Evolutionary conservation across 2,797 vertebrate species (phyloP).

Genomic region (Ataeniobius toweri): DNA sequence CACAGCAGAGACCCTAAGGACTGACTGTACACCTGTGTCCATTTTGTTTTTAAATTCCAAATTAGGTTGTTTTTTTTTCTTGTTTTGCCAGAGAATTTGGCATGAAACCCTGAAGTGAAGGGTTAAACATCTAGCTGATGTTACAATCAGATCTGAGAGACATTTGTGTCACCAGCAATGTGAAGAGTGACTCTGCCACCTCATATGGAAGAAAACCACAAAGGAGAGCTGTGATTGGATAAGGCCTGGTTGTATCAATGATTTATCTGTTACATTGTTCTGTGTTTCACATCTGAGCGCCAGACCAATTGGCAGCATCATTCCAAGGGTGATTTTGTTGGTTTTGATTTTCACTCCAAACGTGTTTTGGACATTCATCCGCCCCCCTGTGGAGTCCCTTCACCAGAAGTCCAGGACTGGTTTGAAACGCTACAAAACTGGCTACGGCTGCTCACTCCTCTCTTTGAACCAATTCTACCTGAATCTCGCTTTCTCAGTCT

Average conservation of each 20-base stretch:
- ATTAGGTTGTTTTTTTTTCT: constrained; percentile 12
- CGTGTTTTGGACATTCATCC: constrained; percentile 60
- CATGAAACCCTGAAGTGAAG: constrained; percentile 40
- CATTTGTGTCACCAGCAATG: constrained; percentile 72
- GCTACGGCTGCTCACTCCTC: constrained; percentile 63
- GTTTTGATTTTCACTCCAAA: constrained; percentile 51
- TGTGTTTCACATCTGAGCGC: constrained; percentile 57
- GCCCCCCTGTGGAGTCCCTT: constrained; percentile 54
- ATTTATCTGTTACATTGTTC: constrained; percentile 47
- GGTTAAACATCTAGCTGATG: constrained; percentile 41
- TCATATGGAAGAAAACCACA: neutral
- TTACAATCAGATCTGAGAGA: constrained; percentile 47
- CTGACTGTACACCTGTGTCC: constrained; percentile 31
- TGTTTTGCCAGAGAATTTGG: constrained; percentile 34
- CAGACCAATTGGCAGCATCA: constrained; percentile 67
- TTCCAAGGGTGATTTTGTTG: constrained; percentile 66
- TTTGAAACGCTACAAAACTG: constrained; percentile 60
- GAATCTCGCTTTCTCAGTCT: constrained; percentile 61
- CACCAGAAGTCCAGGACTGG: constrained; percentile 63
- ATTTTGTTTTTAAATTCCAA: constrained; percentile 42
- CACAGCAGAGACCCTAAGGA: constrained; percentile 63
- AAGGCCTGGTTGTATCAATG: constrained; percentile 27
- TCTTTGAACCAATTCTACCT: constrained; percentile 70
- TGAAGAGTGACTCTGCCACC: constrained; percentile 45
- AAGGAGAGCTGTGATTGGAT: constrained; percentile 32